These are phyloP conservation scores for Callipepla californica DNA, from an alignment of 2,113 vertebrate genomes.

Conservation along the genomic window DNA sequence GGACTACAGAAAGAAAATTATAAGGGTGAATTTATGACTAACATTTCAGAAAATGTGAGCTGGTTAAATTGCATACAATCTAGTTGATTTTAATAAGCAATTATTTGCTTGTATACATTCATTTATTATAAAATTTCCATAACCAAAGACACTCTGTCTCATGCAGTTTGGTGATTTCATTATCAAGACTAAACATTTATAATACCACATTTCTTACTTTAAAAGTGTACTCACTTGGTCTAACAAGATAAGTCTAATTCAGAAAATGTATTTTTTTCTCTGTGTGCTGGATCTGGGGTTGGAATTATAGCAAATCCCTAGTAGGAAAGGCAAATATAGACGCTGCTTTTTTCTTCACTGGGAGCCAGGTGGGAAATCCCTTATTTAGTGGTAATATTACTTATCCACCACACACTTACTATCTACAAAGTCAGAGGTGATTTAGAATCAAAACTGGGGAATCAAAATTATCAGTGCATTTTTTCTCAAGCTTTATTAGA, in stretches of 20 bases:
- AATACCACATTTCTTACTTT: not conserved
- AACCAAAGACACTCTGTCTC: not conserved
- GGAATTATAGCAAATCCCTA: not conserved
- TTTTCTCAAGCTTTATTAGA: not conserved
- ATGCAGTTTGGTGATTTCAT: not conserved
- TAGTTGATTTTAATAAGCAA: not conserved
- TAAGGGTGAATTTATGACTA: fast-evolving
- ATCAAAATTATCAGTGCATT: not conserved
- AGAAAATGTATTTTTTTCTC: not conserved
- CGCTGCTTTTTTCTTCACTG: too few relatives aligned
- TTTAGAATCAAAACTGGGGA: conserved; percentile 10
- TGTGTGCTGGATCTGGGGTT: not conserved
- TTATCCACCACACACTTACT: not conserved
- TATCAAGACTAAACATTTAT: not conserved
- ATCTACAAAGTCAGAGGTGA: not conserved
- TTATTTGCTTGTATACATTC: not conserved
- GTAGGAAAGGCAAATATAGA: not conserved
- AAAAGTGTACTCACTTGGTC: fast-evolving
- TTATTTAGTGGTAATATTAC: not conserved
- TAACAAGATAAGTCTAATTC: not conserved
- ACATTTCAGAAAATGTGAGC: not conserved
- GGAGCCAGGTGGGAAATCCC: not conserved
- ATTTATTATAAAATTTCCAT: not conserved
- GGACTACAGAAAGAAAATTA: not conserved
- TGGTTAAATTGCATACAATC: not conserved